A percentile compares a stretch with the other conserved stretches of the same genome.
phyloP scores from a whole-genome alignment of 2,888 invertebrate species.

The Ectemnius cavifrons region DNA sequence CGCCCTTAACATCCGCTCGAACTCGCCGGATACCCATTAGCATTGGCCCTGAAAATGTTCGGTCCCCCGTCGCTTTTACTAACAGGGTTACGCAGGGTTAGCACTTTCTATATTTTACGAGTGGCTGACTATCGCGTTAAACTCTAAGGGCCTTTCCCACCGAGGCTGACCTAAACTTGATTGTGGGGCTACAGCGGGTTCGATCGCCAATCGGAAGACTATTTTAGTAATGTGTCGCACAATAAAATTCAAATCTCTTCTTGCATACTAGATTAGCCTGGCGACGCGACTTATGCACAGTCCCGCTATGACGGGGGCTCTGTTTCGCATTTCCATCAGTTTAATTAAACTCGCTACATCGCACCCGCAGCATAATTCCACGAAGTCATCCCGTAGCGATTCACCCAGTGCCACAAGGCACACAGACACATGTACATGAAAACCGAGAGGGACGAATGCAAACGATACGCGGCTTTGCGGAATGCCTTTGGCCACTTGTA shows the following conservation, averaged over 20 bases:
- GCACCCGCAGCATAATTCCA: constrained; percentile 32
- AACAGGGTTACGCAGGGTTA: constrained; percentile 1
- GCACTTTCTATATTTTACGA: not conserved
- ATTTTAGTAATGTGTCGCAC: no score
- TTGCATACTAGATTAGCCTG: not conserved
- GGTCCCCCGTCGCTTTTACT: not conserved
- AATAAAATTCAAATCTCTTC: constrained; percentile 19
- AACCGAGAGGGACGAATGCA: not conserved
- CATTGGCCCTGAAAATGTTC: not conserved
- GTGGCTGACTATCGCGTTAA: not conserved
- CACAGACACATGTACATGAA: no score
- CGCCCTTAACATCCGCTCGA: no score
- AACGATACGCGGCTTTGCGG: constrained; percentile 7
- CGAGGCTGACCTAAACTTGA: no score
- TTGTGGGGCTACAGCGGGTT: no score
- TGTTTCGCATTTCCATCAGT: constrained; percentile 38
- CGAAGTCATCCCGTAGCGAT: constrained; percentile 10
- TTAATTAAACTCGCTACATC: constrained; percentile 41
- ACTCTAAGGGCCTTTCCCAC: no score
- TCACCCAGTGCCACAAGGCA: no score
- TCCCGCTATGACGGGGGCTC: constrained; percentile 34
- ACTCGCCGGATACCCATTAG: no score
- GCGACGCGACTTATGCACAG: not conserved
- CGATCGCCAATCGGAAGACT: no score
- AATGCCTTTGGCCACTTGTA: constrained; percentile 22